phyloP scores from a whole-genome alignment of 2,797 vertebrate species.

The Emys orbicularis region DNA sequence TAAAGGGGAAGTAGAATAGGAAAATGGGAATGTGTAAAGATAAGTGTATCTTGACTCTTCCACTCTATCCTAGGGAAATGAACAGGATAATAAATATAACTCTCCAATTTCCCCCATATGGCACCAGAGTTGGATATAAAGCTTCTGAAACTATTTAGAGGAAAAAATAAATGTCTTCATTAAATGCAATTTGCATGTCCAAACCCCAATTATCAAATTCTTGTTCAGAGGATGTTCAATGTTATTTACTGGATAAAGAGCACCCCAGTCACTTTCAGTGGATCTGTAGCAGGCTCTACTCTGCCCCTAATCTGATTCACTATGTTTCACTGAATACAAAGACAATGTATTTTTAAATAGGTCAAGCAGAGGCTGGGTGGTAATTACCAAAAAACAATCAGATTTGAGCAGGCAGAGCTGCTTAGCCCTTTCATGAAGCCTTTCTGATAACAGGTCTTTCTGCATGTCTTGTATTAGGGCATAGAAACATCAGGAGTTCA shows the following conservation, averaged over 20 bases:
- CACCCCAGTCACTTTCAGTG: fast-evolving
- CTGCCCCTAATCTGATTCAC: fast-evolving
- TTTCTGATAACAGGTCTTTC: slow-evolving; percentile 11
- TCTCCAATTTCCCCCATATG: not conserved
- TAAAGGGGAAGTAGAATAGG: not conserved
- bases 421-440: slow-evolving; percentile 52
- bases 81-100: not conserved
- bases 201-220: fast-evolving
- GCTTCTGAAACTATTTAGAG: not conserved
- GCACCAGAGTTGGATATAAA: not conserved
- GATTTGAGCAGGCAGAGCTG: slow-evolving; percentile 62
- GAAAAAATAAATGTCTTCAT: fast-evolving
- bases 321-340: slow-evolving; percentile 2
- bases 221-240: fast-evolving
- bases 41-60: not conserved
- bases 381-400: slow-evolving; percentile 61
- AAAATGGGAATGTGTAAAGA: not conserved
- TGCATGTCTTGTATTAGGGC: not conserved
- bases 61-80: not conserved
- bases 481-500: not conserved
- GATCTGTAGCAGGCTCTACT: not conserved
- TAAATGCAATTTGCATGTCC: fast-evolving
- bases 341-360: slow-evolving; percentile 55
- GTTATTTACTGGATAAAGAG: fast-evolving
- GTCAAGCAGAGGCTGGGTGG: slow-evolving; percentile 37